phyloP scores from a whole-genome alignment of 2,888 invertebrate genomes.

The Xanthorhoe designata region DNA sequence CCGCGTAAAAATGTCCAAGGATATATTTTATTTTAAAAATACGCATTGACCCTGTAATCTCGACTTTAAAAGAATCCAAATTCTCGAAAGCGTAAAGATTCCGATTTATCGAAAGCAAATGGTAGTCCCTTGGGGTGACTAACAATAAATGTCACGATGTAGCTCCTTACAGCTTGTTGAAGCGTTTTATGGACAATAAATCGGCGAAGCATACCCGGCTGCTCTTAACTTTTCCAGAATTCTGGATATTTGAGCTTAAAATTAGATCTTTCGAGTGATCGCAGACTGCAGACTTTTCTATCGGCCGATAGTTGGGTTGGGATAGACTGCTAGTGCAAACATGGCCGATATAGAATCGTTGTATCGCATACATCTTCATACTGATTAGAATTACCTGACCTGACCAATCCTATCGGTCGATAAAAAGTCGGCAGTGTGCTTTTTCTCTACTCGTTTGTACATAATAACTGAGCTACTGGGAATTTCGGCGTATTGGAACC shows the following conservation, averaged over 20 bases:
- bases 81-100: slow-evolving; percentile 23
- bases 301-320: no score
- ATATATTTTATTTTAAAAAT: neutral
- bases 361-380: no score
- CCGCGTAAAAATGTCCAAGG: no score
- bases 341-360: no score
- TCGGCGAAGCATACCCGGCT: slow-evolving; percentile 60
- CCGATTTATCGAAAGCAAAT: slow-evolving; percentile 50
- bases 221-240: slow-evolving; percentile 62
- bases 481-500: no score
- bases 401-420: no score
- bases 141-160: slow-evolving; percentile 69
- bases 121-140: slow-evolving; percentile 54
- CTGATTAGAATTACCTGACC: no score
- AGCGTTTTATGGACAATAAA: slow-evolving; percentile 77
- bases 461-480: no score
- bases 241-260: neutral
- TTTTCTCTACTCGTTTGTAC: no score
- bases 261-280: neutral
- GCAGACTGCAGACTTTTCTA: neutral
- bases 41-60: no score
- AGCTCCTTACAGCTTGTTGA: slow-evolving; percentile 68
- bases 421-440: no score
- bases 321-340: no score
- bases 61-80: slow-evolving; percentile 2